phyloP scores from a whole-genome alignment of 1,140 invertebrate genomes.

The Pogonomyrmex californicus region DNA sequence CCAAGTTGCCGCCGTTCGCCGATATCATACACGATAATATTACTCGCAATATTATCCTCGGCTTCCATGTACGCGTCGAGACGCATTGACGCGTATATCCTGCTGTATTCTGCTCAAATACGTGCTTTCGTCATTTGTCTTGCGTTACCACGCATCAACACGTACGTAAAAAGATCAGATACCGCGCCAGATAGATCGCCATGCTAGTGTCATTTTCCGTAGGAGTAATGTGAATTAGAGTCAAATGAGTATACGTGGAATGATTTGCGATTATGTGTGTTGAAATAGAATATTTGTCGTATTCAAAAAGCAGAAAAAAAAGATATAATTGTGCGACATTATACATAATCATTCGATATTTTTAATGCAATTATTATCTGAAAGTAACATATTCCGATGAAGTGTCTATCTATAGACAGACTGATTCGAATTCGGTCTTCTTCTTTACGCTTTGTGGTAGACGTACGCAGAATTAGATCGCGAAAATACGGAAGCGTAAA shows the following conservation, averaged over 20 bases:
- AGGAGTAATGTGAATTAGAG: not conserved
- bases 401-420: conserved; percentile 34
- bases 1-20: conserved; percentile 48
- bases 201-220: not conserved
- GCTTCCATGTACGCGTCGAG: not conserved
- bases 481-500: conserved; percentile 55
- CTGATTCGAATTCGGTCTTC: not conserved
- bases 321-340: not conserved
- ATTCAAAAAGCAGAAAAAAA: not conserved
- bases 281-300: not conserved
- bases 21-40: conserved; percentile 23
- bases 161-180: not conserved
- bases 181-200: not conserved
- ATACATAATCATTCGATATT: not conserved
- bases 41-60: not conserved
- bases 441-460: conserved; percentile 7
- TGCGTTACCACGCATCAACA: not conserved
- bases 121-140: not conserved
- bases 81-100: not conserved
- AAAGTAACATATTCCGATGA: not conserved
- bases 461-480: conserved; percentile 52
- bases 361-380: not conserved
- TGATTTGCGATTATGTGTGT: not conserved
- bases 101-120: not conserved
- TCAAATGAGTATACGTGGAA: not conserved